Base-by-base conservation (phyloP, 2,888 invertebrate species). In the Notodonta dromedarius region DNA sequence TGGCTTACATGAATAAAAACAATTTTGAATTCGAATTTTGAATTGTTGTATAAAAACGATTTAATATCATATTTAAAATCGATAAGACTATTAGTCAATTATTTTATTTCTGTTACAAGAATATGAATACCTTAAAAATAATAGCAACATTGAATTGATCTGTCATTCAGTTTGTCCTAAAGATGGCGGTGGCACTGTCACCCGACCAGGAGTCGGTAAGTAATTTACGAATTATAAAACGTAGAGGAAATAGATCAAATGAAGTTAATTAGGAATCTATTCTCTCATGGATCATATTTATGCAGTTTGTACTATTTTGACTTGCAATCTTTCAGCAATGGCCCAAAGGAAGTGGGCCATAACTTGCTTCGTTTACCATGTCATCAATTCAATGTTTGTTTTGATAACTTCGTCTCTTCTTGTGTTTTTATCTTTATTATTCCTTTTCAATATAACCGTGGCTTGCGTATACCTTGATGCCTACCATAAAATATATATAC, bases 131-230 rank as follows among this genome's bases (percentile, higher is more conserved):
- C 24, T 24, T 24, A 24, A 24, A 24, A 24, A 24, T 24, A 24
- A 24, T 24, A 53, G 53, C 53, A 53, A 53, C 35, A 53, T 53
- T 35, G 35, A 35, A 24, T 35, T 35, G 2, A 35, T 24, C 51
- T 59, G 65, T 63, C 56, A 64, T 65, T 76, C 72, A 74, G 74
- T 74, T 75, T 62, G 69, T 77, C 61, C 69, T 60, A 88, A 94
- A 94, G 79, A 94, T 93, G 96, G 96, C 96, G 94, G 95, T 96
- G 94, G 95, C 95, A 85, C 94, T 96, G 94, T 95, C 96, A 93
- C 95, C 95, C 87, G 96, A 96, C 89, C 96, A 96, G 87, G 96
- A 96, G 93, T 95, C 95, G 95, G 96, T 96, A 88, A 96, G 95
- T 95, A 84, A 72, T 76, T 81, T 79, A 70, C 66, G 67, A 66